Base-by-base conservation (phyloP, 2,797 vertebrate species). In the Platyrinchus mystaceus region DNA sequence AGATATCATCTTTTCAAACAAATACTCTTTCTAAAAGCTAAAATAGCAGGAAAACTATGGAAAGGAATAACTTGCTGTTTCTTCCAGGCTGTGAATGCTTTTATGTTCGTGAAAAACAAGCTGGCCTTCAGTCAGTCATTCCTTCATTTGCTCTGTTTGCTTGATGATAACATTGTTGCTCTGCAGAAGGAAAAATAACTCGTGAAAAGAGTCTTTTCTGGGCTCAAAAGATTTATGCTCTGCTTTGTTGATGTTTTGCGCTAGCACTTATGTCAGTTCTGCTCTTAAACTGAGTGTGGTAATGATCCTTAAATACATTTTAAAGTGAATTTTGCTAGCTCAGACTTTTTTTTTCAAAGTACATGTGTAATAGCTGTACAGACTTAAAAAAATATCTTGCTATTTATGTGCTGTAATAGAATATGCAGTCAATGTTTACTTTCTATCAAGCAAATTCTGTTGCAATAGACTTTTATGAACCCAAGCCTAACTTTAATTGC, bases 131-230 rank as follows among this genome's bases (percentile, higher is more conserved):
- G 56, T 94, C 92, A 62, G 23, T 91, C 52, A 55, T 87, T 93
- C 60, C 41, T 92, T 90, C 32, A 58, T 58, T 95, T 14, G 4
- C 39, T 95, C 34, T 75, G 63, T 94, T 94, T 97, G 58, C 66
- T 93, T 76, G 94, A 83, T 8, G 69, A 94, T 95, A 92, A 91
- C 56, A 68, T 89, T 96, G 93, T 93, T 94, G 44, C 63, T 85
- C 68, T 53, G 46, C 50, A 83, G 64, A 78, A 84, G 44, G 17
- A 74, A 96, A 93, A 60, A 60, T 60, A 50, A 89, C 59, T 47
- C 56, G 68, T 3, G 56, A 83, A 95, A 91, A 81, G 44, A 93
- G 78, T 70, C 23, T 68, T 90, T 91, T 87, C 67, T 36, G 10
- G 49, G 43, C 76, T 90, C 44, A 49, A 15, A 93, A 95, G 78